Percentiles rank a stretch among this genome's conserved stretches.
These are phyloP conservation scores for Dexiosoma caninum DNA, from an alignment of 2,888 invertebrate species.

Conservation along the genomic window DNA sequence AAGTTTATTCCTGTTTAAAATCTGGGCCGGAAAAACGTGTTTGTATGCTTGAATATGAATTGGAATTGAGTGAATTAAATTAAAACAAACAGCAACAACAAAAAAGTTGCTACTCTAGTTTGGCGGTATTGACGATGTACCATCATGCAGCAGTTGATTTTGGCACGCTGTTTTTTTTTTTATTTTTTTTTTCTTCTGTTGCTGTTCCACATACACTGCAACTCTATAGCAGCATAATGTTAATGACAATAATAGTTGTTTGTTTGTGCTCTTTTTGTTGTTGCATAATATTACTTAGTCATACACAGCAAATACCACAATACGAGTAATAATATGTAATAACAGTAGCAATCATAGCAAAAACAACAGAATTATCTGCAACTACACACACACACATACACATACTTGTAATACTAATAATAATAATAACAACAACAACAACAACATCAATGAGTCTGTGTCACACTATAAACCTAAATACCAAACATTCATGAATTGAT, in stretches of 20 bases:
- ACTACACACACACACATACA: constrained; percentile 1
- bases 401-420: background rate
- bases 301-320: constrained; percentile 16
- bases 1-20: constrained; percentile 1
- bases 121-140: constrained; percentile 18
- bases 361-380: constrained; percentile 19
- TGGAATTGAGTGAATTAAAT: constrained; percentile 55
- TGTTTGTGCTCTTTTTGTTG: constrained; percentile 32
- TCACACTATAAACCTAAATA: constrained; percentile 62
- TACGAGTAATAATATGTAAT: background rate
- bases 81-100: constrained; percentile 17
- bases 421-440: background rate
- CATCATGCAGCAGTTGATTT: constrained; percentile 43
- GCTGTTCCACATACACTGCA: background rate
- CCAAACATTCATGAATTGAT: constrained; percentile 57
- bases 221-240: constrained; percentile 8
- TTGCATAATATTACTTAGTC: constrained; percentile 38
- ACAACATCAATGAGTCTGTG: constrained; percentile 44
- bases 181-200: no score
- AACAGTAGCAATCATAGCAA: background rate
- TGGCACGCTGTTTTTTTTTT: constrained; percentile 24
- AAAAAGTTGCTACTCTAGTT: constrained; percentile 48
- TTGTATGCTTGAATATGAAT: constrained; percentile 50
- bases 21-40: constrained; percentile 63
- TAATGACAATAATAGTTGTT: constrained; percentile 43